Evolutionary conservation across 2,113 vertebrate genomes (phyloP).

Genomic region (Colistium nudipinnis): DNA sequence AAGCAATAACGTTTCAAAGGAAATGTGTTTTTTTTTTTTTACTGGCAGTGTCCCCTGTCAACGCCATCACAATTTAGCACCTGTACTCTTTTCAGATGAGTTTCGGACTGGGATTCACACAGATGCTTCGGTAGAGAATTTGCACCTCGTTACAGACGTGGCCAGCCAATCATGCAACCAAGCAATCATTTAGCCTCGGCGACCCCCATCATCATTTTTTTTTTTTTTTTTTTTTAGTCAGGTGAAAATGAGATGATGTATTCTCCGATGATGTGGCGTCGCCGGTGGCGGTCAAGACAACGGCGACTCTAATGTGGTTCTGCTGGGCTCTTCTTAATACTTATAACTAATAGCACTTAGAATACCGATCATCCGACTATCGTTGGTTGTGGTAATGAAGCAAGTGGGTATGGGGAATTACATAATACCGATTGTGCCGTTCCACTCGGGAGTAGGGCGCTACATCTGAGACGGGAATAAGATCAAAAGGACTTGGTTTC

Average conservation of each 20-base stretch:
- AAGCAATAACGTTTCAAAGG: background rate
- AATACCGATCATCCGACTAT: slow-evolving; percentile 27
- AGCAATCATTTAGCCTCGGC: slow-evolving; percentile 38
- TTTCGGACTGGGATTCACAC: slow-evolving; percentile 8
- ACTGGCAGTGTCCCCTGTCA: slow-evolving; percentile 12
- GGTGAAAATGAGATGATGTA: slow-evolving; percentile 54
- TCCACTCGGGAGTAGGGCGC: slow-evolving; percentile 21
- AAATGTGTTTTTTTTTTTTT: slow-evolving; percentile 14
- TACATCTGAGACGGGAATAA: slow-evolving; percentile 31
- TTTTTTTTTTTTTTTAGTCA: slow-evolving; percentile 30
- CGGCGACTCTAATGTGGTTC: slow-evolving; percentile 12
- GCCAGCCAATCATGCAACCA: slow-evolving; percentile 58
- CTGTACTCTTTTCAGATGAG: slow-evolving; percentile 32
- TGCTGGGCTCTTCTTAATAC: slow-evolving; percentile 18
- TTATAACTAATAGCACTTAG: slow-evolving; percentile 19
- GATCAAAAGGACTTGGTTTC: slow-evolving; percentile 58
- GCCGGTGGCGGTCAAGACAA: slow-evolving; percentile 25
- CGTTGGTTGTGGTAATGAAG: slow-evolving; percentile 6
- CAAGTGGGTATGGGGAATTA: slow-evolving; percentile 33
- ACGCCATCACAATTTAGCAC: slow-evolving; percentile 28
- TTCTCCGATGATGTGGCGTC: slow-evolving; percentile 44
- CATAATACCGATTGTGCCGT: slow-evolving; percentile 34
- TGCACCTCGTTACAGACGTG: slow-evolving; percentile 16
- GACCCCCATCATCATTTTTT: slow-evolving; percentile 24
- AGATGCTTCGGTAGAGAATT: slow-evolving; percentile 25